These are phyloP conservation scores for Elephas maximus DNA, from an alignment of 2,113 vertebrate species.

Conservation along the genomic window DNA sequence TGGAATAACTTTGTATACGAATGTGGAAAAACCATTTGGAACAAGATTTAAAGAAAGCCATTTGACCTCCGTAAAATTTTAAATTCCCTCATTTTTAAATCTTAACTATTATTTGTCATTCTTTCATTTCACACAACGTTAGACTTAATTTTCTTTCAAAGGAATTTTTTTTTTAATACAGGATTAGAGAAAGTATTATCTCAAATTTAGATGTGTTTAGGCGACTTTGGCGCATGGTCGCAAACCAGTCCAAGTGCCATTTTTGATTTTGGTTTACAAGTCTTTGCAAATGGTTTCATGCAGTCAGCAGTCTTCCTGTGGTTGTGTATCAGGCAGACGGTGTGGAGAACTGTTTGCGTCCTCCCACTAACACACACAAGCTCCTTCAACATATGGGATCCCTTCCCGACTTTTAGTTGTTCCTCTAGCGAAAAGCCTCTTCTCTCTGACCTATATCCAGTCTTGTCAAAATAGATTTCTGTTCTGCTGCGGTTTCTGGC, in stretches of 20 bases:
- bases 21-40: not conserved
- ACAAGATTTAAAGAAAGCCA: not conserved
- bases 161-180: not conserved
- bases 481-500: not conserved
- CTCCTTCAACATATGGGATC: rapidly evolving
- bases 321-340: not conserved
- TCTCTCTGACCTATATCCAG: not conserved
- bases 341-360: rapidly evolving
- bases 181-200: not conserved
- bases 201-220: not conserved
- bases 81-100: rapidly evolving
- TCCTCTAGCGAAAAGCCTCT: not conserved
- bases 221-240: rapidly evolving
- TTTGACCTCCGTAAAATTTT: rapidly evolving
- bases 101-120: rapidly evolving
- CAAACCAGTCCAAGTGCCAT: rapidly evolving
- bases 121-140: not conserved
- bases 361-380: rapidly evolving
- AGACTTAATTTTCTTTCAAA: not conserved
- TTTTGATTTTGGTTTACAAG: rapidly evolving
- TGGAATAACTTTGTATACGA: too few relatives aligned
- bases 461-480: too few relatives aligned
- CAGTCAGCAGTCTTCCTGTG: rapidly evolving
- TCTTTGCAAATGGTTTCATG: rapidly evolving
- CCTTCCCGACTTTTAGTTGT: not conserved